Base-by-base conservation (phyloP, 2,888 invertebrate genomes). In the Ametastegia equiseti region DNA sequence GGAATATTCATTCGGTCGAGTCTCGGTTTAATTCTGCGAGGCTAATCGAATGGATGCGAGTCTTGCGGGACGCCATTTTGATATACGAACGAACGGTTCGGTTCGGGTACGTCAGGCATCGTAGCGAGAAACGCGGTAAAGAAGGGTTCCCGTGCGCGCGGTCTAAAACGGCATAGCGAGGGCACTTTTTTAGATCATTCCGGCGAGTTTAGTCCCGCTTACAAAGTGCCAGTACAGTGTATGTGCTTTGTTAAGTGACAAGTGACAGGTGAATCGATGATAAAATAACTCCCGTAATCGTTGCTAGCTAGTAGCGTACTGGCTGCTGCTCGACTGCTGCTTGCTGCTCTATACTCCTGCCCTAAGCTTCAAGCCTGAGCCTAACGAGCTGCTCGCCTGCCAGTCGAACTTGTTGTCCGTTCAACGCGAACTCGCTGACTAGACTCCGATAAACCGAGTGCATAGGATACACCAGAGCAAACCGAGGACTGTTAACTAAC, bases 31-130 rank as follows among this genome's bases (percentile, higher is more conserved):
- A 88, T 88, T 86, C 86, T 85, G 85, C 84, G 85, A 84, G 87
- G 87, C 87, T 87, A 87, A 87, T 85, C 87, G 87, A 88, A 89
- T 89, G 89, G 89, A 89, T 90, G 89, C 89, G 87, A 87, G 87
- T 89, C 86, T 88, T 86, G 86, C 85, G 87, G 85, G 88, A 89
- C 90, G 90, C 90, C 90, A 91, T 91, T 90, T 91, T 91, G 90
- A 91, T 90, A 89, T 90, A 90, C 89, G n/a, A n/a, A n/a, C n/a
- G n/a, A n/a, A n/a, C n/a, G n/a, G n/a, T n/a, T n/a, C n/a, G 89
- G 87, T 87, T 67, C 88, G 87, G 78, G 75, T 87, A 89, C 90
- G 89, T 90, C 90, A 90, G 88, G 90, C 89, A 85, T 86, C 85
- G 85, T 83, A 84, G 86, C 54, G 30, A 63, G 65, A 84, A 86